Base-by-base conservation (phyloP, 2,113 vertebrate genomes). In the Coregonus clupeaformis region DNA sequence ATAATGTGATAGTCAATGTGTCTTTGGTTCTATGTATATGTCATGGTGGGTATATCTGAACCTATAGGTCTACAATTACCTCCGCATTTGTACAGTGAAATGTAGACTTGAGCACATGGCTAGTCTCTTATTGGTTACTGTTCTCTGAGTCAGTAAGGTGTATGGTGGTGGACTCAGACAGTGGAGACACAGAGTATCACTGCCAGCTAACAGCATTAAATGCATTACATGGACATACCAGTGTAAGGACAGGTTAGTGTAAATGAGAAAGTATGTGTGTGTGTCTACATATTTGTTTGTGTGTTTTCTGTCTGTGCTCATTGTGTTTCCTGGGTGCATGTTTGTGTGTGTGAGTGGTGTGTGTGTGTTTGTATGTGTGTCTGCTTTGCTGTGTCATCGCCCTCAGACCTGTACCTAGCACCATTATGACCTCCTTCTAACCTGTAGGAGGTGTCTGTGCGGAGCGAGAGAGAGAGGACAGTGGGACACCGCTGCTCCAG, bases 341-440 rank as follows among this genome's bases (percentile, higher is more conserved):
- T 29, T 18, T 13, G 4, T 69, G 2, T 49, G 24, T 68, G 7
- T 73, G 36, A 71, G 64, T 71, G 65, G 27, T 29, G 3, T 29
- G 3, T 9, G 9, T 42, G 14, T 60, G 63, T 59, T 45, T 79
- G 69, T 47, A 22, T 71, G 66, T 42, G 18, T 57, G 18, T 24
- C 36, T 82, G 78, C 73, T 78, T 81, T 69, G 72, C 74, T 68
- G 81, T 71, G 73, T 84, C 82, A 82, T 86, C 79, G 69, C 60
- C 77, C 74, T 86, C 74, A 80, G 71, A 75, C 83, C 75, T 89
- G 75, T 86, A 81, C 84, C 80, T 82, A 85, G 87, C 85, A 81
- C 78, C 83, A 77, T 85, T 90, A 74, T 91, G 88, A 87, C 91
- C 85, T 93, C 84, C 86, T 85, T 94, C 79, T 92, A 85, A 93